Base-by-base conservation (phyloP, 2,113 vertebrate species). In the Mixornis gularis region DNA sequence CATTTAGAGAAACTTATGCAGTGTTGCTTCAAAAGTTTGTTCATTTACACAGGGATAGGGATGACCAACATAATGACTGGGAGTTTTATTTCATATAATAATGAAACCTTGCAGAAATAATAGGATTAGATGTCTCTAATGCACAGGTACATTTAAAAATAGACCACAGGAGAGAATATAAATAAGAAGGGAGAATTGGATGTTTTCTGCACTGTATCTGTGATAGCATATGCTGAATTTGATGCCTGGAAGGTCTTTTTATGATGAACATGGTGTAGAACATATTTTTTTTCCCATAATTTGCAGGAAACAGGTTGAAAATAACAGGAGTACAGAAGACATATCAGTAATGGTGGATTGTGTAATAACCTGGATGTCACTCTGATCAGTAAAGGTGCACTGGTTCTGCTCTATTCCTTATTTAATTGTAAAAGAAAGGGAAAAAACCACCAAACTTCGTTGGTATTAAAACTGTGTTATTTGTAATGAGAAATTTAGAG, bases 101-200 rank as follows among this genome's bases (percentile, higher is more conserved):
- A 92, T 87, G 60, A 79, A 93, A 89, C 8, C 13, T 64, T 56
- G 29, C 36, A 87, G 84, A 89, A 93, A 72, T 81, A 91, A 85
- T 34, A 79, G 44, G 52, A 89, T 89, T 90, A 46, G 32, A 18
- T 44, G 19, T 68, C 62, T 87, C 36, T 87, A 74, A 93, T 36
- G 16, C 0, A 3, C 32, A 81, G 27, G 29, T 60, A 56, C 36
- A n/a, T 74, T 90, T 18, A 30, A 90, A 92, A 92, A 32, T 59
- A 53, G 12, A 60, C 17, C 19, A 43, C 30, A 52, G 60, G 44
- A 70, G 29, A 46, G 12, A 83, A 53, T 2, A 63, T 16, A 87
- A 72, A 53, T 43, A 22, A 70, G 41, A 59, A 58, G 30, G 71
- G 52, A 80, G 52, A 88, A 77, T 5, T 65, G 26, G 26, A 63